Percentiles rank a stretch among this genome's conserved stretches.
Evolutionary conservation across 2,797 vertebrate genomes (phyloP).

Genomic region (Otolemur crassicaudatus): DNA sequence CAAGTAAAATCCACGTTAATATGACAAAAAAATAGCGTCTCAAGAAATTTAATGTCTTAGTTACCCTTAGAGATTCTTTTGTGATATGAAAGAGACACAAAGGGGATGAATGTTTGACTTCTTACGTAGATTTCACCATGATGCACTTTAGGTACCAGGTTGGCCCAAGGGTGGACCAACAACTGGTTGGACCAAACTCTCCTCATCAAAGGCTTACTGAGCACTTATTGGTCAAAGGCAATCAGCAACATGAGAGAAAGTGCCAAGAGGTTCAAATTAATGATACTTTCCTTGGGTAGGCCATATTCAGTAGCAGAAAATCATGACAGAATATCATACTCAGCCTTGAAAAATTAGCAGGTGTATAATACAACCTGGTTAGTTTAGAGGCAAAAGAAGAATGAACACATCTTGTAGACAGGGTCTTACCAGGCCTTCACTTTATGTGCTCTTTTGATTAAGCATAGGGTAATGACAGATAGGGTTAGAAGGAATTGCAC

Average conservation of each 20-base stretch:
- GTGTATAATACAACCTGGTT: neutral
- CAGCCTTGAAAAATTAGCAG: neutral
- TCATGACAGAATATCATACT: neutral
- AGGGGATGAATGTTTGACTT: neutral
- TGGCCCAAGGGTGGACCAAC: neutral
- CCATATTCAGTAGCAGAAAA: neutral
- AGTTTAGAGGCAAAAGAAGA: neutral
- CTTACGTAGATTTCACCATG: neutral
- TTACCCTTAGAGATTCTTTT: neutral
- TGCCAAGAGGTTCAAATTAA: neutral
- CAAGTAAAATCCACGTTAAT: neutral
- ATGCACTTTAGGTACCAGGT: constrained; percentile 1
- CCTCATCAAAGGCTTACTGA: neutral
- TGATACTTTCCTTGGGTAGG: neutral
- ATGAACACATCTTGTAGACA: neutral
- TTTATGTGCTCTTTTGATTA: neutral
- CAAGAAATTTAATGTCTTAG: neutral
- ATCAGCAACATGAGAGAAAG: neutral
- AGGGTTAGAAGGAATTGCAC: neutral
- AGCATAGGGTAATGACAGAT: neutral
- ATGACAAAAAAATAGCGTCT: constrained; percentile 9
- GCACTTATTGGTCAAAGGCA: neutral
- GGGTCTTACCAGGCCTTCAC: constrained; percentile 3
- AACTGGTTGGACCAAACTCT: neutral
- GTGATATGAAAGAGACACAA: neutral